Percentiles rank a stretch among this genome's conserved stretches.
phyloP scores from a whole-genome alignment of 2,888 invertebrate species.

The Euclidia mi region DNA sequence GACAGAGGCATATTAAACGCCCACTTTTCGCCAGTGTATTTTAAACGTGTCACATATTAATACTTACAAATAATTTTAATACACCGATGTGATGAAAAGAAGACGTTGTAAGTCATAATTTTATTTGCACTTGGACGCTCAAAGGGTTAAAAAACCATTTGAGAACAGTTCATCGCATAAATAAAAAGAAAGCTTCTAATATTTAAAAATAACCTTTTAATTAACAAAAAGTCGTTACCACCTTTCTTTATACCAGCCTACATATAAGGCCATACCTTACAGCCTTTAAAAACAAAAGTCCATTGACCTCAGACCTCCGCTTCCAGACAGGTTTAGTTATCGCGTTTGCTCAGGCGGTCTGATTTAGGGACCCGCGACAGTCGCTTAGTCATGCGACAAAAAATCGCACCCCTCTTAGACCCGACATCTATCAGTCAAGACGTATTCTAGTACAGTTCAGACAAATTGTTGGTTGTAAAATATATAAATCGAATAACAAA shows the following conservation, averaged over 20 bases:
- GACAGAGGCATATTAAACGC: too few species aligned
- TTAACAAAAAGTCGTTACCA: too few species aligned
- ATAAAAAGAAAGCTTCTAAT: neutral
- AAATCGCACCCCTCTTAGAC: conserved; percentile 29
- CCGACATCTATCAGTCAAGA: conserved; percentile 5
- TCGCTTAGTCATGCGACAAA: conserved; percentile 58
- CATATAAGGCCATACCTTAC: too few species aligned
- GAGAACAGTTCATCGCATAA: too few species aligned
- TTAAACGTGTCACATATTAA: too few species aligned
- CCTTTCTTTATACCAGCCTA: too few species aligned
- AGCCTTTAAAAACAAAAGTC: conserved; percentile 16
- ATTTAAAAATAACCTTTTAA: neutral
- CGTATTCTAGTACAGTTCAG: conserved; percentile 7
- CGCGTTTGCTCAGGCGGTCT: conserved; percentile 69
- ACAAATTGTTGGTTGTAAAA: conserved; percentile 26
- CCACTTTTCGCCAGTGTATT: too few species aligned
- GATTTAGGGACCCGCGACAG: conserved; percentile 58
- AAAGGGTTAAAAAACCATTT: too few species aligned
- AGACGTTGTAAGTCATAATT: too few species aligned
- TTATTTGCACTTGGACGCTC: too few species aligned
- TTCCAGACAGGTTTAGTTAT: conserved; percentile 59
- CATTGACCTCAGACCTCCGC: conserved; percentile 27
- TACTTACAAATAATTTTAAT: too few species aligned
- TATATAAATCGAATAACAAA: conserved; percentile 39
- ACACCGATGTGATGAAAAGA: too few species aligned